Evolutionary conservation across 2,888 invertebrate genomes (phyloP).

Genomic region (Neoascia interrupta): DNA sequence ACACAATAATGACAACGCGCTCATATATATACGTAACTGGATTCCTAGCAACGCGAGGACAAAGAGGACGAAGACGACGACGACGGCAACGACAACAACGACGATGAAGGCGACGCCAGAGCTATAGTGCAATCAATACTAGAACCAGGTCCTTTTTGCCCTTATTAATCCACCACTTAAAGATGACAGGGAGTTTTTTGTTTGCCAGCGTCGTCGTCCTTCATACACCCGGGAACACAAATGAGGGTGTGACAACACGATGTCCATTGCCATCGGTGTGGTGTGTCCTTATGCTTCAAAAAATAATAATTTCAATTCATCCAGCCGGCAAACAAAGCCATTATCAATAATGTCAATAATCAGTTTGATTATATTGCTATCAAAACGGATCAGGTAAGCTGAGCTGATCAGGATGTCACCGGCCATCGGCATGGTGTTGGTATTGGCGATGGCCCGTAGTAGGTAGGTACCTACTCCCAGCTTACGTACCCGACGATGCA

Average conservation of each 20-base stretch:
- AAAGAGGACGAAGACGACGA: constrained; percentile 18
- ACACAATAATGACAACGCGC: constrained; percentile 66
- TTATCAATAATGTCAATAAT: constrained; percentile 69
- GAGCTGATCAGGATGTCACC: constrained; percentile 66
- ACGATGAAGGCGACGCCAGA: constrained; percentile 19
- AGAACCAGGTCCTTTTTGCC: constrained; percentile 58
- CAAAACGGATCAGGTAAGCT: constrained; percentile 65
- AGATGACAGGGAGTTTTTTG: constrained; percentile 66
- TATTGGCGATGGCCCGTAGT: background rate
- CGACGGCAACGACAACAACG: constrained; percentile 7
- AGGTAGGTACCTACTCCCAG: no score
- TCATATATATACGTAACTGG: constrained; percentile 22
- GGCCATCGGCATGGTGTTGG: constrained; percentile 1
- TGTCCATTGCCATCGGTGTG: constrained; percentile 58
- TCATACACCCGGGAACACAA: constrained; percentile 64
- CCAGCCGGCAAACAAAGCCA: constrained; percentile 67
- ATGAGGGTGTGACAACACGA: constrained; percentile 65
- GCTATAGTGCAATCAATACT: constrained; percentile 64
- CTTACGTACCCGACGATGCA: constrained; percentile 21
- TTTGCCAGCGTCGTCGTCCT: constrained; percentile 53
- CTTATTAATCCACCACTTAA: constrained; percentile 69
- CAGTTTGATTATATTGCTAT: constrained; percentile 65
- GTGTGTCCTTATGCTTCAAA: constrained; percentile 65
- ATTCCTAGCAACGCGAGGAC: constrained; percentile 40
- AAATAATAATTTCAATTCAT: constrained; percentile 67